Base-by-base conservation (phyloP, 1,140 invertebrate genomes). In the Drosophila baimaii region DNA sequence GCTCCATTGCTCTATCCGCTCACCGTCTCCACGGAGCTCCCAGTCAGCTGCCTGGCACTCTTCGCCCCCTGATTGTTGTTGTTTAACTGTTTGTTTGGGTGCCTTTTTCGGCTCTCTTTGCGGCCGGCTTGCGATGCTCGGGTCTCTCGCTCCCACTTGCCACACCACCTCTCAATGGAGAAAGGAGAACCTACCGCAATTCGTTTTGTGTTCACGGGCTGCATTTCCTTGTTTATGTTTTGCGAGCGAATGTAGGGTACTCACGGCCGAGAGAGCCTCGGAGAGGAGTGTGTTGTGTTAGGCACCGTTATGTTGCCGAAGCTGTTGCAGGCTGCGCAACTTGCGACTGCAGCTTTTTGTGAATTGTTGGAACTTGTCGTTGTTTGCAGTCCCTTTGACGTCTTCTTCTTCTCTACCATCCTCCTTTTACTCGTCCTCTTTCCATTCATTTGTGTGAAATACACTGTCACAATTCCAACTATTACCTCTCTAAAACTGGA, bases 221-320 rank as follows among this genome's bases (percentile, higher is more conserved):
- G 84, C 84, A 89, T 85, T 89, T 89, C 85, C 84, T 90, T 89
- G 84, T 90, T 89, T 89, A 90, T 81, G 77, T 79, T 88, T 84
- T 88, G 66, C 81, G 73, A 70, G 61, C 70, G 64, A 89, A 88
- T 88, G 77, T 88, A 80, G 84, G 84, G 84, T 84, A 88, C 62
- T 84, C 71, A 72, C 54, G 59, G 66, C 44, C 64, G 75, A 54
- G 51, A 54, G 51, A 79, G 41, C 39, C 33, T 8, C 33, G 54
- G 33, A 57, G 58, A 78, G 47, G n/a, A n/a, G 12, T 33, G 12
- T 54, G 51, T 23, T 51, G 47, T 31, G 47, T 33, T 46, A 65
- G 49, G 41, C 44, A 52, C 51, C 75, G 70, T 78, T 83, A 43
- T 51, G 49, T 83, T 66, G 33, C 33, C 55, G 37, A 61, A 46